Percentiles rank a stretch among this genome's conserved stretches.
These are phyloP conservation scores for Ariolimax columbianus DNA, from an alignment of 2,888 invertebrate genomes.

Conservation along the genomic window DNA sequence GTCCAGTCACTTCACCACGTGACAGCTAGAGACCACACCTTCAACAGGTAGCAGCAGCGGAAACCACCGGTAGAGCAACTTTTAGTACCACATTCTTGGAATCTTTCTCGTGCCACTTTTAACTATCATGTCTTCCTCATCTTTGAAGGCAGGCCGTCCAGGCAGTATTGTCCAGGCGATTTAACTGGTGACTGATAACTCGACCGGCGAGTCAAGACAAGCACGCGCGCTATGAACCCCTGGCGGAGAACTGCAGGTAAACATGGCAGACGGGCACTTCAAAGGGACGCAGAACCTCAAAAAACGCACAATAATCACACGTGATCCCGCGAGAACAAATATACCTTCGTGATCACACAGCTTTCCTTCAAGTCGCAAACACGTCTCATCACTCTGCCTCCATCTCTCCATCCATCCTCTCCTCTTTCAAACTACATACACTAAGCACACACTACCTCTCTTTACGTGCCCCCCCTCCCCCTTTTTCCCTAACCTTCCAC, in stretches of 20 bases:
- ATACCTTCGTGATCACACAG: conserved; percentile 60
- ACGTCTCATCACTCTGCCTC: conserved; percentile 3
- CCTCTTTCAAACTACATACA: not conserved
- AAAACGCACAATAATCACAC: conserved; percentile 63
- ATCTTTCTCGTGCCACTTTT: not conserved
- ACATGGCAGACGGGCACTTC: conserved; percentile 54
- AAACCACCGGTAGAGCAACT: no score
- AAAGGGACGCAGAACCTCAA: conserved; percentile 56
- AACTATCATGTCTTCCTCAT: not conserved
- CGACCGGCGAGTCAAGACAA: not conserved
- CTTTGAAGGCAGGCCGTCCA: not conserved
- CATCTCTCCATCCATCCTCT: not conserved
- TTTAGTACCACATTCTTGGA: not conserved
- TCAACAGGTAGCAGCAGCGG: no score
- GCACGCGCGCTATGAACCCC: conserved; percentile 11
- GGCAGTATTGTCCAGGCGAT: not conserved
- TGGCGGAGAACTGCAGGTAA: conserved; percentile 35
- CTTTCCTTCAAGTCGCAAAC: conserved; percentile 52
- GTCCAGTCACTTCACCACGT: no score
- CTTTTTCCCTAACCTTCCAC: no score
- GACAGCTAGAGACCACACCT: no score
- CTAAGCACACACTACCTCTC: not conserved
- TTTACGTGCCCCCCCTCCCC: no score
- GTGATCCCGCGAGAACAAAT: conserved; percentile 62
- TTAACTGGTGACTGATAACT: conserved; percentile 38